phyloP scores from a whole-genome alignment of 2,888 invertebrate species.

The Chymomyza caudatula region DNA sequence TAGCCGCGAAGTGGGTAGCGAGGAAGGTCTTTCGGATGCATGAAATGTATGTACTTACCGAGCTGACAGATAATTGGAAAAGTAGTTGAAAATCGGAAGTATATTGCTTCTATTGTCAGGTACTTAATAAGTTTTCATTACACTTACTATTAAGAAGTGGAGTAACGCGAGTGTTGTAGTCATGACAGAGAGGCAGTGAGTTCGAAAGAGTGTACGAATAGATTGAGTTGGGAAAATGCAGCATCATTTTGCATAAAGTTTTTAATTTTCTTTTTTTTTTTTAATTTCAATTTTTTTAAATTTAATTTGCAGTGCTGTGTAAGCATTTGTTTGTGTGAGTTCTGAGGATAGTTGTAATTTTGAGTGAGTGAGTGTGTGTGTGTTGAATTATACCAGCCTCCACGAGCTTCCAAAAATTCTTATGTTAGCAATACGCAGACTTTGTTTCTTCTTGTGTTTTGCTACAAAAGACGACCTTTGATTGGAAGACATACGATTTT shows the following conservation, averaged over 20 bases:
- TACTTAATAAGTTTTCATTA: slow-evolving; percentile 58
- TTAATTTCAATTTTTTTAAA: slow-evolving; percentile 11
- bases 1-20: background rate
- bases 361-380: slow-evolving; percentile 5
- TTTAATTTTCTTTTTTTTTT: background rate
- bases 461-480: slow-evolving; percentile 77
- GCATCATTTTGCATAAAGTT: slow-evolving; percentile 3
- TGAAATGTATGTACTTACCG: too few species aligned
- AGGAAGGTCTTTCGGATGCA: background rate
- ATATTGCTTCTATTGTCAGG: slow-evolving; percentile 64
- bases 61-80: background rate
- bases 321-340: slow-evolving; percentile 5
- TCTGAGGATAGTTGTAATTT: background rate
- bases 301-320: slow-evolving; percentile 41
- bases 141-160: background rate
- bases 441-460: slow-evolving; percentile 69
- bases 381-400: background rate
- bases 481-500: slow-evolving; percentile 79
- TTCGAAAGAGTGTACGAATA: background rate
- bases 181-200: background rate
- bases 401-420: slow-evolving; percentile 12
- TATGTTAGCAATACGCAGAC: slow-evolving; percentile 69
- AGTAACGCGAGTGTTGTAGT: background rate
- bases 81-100: slow-evolving; percentile 14
- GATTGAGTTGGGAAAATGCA: background rate